These are phyloP conservation scores for Thalpophila matura DNA, from an alignment of 2,888 invertebrate genomes.

Conservation along the genomic window DNA sequence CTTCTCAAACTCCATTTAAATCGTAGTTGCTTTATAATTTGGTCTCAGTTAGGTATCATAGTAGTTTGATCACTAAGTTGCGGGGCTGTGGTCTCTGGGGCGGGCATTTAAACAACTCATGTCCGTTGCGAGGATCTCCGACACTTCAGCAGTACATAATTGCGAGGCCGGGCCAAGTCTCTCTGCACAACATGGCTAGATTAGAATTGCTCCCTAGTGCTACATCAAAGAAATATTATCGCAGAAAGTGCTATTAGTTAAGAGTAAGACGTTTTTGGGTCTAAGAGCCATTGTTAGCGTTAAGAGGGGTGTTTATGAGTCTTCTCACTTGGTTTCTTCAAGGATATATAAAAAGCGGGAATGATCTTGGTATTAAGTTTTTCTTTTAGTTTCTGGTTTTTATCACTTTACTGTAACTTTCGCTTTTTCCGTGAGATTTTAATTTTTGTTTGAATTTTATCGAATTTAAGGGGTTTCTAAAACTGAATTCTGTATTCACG, in stretches of 20 bases:
- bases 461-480: too few species aligned
- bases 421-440: too few species aligned
- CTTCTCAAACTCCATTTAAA: constrained; percentile 68
- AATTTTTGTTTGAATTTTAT: too few species aligned
- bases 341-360: constrained; percentile 16
- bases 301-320: constrained; percentile 46
- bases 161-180: constrained; percentile 49
- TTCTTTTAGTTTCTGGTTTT: constrained; percentile 8
- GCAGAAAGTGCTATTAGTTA: constrained; percentile 57
- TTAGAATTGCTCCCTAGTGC: constrained; percentile 70
- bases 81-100: constrained; percentile 67
- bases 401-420: too few species aligned
- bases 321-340: constrained; percentile 30
- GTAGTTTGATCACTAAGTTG: constrained; percentile 75
- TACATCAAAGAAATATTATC: constrained; percentile 68
- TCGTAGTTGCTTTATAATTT: constrained; percentile 62
- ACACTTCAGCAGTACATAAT: constrained; percentile 58
- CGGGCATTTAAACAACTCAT: constrained; percentile 74
- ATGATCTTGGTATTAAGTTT: constrained; percentile 24
- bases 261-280: constrained; percentile 53
- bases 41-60: constrained; percentile 64
- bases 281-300: constrained; percentile 40
- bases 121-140: constrained; percentile 54
- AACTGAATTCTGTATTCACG: not conserved
- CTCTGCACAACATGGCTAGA: constrained; percentile 60